phyloP scores from a whole-genome alignment of 2,797 vertebrate genomes.

The Gadopsis marmoratus region DNA sequence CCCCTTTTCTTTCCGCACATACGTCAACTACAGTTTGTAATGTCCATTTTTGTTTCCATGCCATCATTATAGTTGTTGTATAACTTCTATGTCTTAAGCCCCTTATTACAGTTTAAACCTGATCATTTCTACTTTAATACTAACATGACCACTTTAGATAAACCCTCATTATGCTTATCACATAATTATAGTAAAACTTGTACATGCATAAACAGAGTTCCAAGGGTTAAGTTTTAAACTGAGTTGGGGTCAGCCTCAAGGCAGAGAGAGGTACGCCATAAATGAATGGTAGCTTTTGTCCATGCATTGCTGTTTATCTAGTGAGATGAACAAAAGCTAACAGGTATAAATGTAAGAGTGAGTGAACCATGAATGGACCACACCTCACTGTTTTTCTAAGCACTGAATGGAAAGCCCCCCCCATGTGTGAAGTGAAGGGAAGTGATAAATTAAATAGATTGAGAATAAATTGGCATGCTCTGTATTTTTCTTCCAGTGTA shows the following conservation, averaged over 20 bases:
- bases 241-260: conserved; percentile 21
- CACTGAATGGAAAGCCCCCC: conserved; percentile 45
- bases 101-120: conserved; percentile 14
- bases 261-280: conserved; percentile 7
- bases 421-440: conserved; percentile 25
- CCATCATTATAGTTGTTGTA: conserved; percentile 2
- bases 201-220: conserved; percentile 10
- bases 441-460: conserved; percentile 43
- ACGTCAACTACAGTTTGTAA: not conserved
- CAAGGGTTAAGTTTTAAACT: not conserved
- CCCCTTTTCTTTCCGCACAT: not conserved
- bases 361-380: conserved; percentile 63
- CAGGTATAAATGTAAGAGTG: conserved; percentile 58
- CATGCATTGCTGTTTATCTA: conserved; percentile 58
- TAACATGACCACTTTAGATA: not conserved
- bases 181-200: not conserved
- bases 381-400: conserved; percentile 56
- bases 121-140: not conserved
- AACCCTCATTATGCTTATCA: conserved; percentile 1
- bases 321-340: conserved; percentile 57
- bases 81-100: not conserved
- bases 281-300: conserved; percentile 45
- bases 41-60: not conserved
- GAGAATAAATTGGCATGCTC: conserved; percentile 25
- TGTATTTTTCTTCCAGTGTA: conserved; percentile 13